Evolutionary conservation across 2,797 vertebrate genomes (phyloP).

Genomic region (Esox lucius): DNA sequence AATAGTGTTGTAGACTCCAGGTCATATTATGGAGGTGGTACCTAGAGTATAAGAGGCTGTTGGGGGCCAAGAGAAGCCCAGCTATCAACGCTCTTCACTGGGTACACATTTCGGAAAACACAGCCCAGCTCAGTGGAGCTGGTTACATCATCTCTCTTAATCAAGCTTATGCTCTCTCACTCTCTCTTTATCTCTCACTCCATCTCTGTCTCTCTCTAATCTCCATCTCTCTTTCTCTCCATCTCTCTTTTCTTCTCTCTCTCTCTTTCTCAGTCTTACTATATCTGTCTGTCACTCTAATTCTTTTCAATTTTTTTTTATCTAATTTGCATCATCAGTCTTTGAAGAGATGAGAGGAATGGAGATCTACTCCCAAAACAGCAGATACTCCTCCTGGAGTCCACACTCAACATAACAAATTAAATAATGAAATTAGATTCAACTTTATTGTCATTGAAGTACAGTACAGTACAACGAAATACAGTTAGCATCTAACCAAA

Average conservation of each 20-base stretch:
- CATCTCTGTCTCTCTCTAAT: slow-evolving; percentile 70
- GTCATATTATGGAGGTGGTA: slow-evolving; percentile 12
- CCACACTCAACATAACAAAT: too few relatives aligned
- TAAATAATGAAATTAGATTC: too few relatives aligned
- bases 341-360: too few relatives aligned
- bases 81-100: not conserved
- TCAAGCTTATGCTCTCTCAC: too few relatives aligned
- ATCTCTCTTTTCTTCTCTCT: slow-evolving; percentile 6
- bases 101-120: not conserved
- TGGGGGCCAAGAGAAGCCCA: slow-evolving; percentile 2
- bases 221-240: slow-evolving; percentile 68
- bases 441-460: too few relatives aligned
- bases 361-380: too few relatives aligned
- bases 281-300: too few relatives aligned
- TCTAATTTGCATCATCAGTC: too few relatives aligned
- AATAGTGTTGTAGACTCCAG: not conserved
- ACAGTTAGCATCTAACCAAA: too few relatives aligned
- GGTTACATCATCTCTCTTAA: not conserved
- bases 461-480: too few relatives aligned
- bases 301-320: too few relatives aligned
- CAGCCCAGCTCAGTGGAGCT: not conserved
- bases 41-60: not conserved
- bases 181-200: slow-evolving; percentile 46
- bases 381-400: too few relatives aligned
- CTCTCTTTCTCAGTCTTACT: not conserved